These are phyloP conservation scores for Mionectes macconnelli DNA, from an alignment of 2,113 vertebrate genomes.

Conservation along the genomic window DNA sequence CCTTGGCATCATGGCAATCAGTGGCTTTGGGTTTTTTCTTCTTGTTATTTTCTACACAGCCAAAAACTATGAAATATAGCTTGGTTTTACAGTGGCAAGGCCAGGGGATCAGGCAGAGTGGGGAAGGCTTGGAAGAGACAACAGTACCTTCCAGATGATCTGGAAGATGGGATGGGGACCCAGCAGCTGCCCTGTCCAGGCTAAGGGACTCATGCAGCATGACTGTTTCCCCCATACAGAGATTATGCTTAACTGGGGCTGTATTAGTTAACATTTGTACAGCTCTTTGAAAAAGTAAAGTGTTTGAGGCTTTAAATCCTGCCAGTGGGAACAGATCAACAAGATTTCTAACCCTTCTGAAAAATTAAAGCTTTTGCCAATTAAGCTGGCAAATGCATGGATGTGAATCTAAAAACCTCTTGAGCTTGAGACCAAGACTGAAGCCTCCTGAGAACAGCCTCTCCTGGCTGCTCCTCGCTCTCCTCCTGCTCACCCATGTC, in stretches of 20 bases:
- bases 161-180: fast-evolving
- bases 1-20: fast-evolving
- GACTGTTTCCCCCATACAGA: background rate
- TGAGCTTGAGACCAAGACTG: background rate
- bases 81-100: background rate
- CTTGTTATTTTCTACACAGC: background rate
- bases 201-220: fast-evolving
- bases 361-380: conserved; percentile 63
- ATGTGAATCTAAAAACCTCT: conserved; percentile 58
- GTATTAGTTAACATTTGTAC: conserved; percentile 38
- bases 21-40: background rate
- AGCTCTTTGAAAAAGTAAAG: conserved; percentile 40
- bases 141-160: background rate
- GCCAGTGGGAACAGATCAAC: conserved; percentile 58
- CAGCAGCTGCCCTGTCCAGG: background rate
- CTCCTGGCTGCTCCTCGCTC: background rate
- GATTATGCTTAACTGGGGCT: background rate
- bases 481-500: background rate
- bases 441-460: conserved; percentile 17
- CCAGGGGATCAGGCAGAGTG: background rate
- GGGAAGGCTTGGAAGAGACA: background rate
- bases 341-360: conserved; percentile 53
- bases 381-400: conserved; percentile 43
- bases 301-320: conserved; percentile 44
- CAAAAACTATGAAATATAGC: background rate